Evolutionary conservation across 2,113 vertebrate species (phyloP).

Genomic region (Thamnaconus septentrionalis): DNA sequence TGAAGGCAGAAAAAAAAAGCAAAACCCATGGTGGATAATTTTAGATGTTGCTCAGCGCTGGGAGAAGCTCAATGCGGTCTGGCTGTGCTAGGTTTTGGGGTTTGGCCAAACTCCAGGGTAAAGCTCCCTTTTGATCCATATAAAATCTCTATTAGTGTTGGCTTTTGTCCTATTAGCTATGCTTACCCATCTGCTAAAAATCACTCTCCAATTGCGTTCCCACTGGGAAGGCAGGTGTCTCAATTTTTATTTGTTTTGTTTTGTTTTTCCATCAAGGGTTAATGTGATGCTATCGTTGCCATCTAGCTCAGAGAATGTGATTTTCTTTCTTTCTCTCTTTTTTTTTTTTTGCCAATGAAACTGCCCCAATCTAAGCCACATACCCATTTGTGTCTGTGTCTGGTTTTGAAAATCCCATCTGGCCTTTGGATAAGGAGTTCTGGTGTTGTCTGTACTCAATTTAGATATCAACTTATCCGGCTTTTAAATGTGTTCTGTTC

Average conservation of each 20-base stretch:
- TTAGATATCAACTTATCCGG: not conserved
- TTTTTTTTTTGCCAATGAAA: not conserved
- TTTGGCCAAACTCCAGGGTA: constrained; percentile 32
- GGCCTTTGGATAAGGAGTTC: constrained; percentile 12
- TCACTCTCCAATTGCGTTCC: constrained; percentile 14
- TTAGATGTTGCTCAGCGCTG: constrained; percentile 34
- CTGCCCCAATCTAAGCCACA: not conserved
- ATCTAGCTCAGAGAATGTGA: not conserved
- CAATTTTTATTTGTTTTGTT: not conserved
- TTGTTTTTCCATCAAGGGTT: too few relatives aligned
- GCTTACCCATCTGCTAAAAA: constrained; percentile 19
- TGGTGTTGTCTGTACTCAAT: constrained; percentile 11
- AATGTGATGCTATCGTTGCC: too few relatives aligned
- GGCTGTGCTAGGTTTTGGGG: constrained; percentile 8
- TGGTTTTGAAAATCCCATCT: constrained; percentile 37
- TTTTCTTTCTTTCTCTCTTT: too few relatives aligned
- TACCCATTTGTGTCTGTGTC: constrained; percentile 3
- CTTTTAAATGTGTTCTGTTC: constrained; percentile 7
- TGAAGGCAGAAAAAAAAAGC: constrained; percentile 36
- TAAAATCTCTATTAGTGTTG: constrained; percentile 44
- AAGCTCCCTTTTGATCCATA: constrained; percentile 33
- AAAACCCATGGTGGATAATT: constrained; percentile 44
- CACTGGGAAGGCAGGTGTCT: constrained; percentile 19
- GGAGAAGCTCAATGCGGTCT: constrained; percentile 13
- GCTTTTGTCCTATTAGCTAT: constrained; percentile 32